Base-by-base conservation (phyloP, 2,797 vertebrate genomes). In the Myiotriccus ornatus region DNA sequence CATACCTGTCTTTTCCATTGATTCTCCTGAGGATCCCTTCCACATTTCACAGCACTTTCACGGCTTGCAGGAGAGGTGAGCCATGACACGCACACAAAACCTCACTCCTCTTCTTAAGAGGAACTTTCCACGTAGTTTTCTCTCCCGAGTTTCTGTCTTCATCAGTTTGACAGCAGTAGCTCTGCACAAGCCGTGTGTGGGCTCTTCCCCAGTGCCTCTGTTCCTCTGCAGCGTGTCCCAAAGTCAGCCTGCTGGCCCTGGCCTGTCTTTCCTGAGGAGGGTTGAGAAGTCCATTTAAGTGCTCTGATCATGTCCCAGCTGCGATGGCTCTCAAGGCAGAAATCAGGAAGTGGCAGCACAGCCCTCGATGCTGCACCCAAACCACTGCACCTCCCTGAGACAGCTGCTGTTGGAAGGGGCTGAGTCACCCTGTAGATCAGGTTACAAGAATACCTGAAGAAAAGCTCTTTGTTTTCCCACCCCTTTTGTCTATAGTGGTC, bases 1-100 rank as follows among this genome's bases (percentile, higher is more conserved):
- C 96, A 69, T 98, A 98, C 96, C 97, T 95, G 94, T 90, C 35
- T 87, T 78, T 89, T 97, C 94, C 95, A 95, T 96, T 52, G 67
- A 60, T 70, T 35, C 25, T 20, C 64, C 47, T 18, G 69, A 28
- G 28, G 37, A 82, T 83, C 49, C 41, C 22, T 70, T 65, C 55
- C 76, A 47, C 19, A 1, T 93, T 87, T 87, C 39, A 43, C 74
- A 65, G 69, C 49, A 32, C 23, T 62, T 92, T 93, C 88, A 94
- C 71, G 37, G 30, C 44, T 85, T 92, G 76, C 55, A 69, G 44
- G 74, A 78, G 79, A 74, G 85, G n/a, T 10, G 52, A 79, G n/a
- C 39, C 16, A 65, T 27, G 34, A 23, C 55, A 55, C 12, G 47
- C 55, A 81, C 89, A n/a, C 49, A 70, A 90, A 79, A 53, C 24